Conservation (phyloP, 2,113 vertebrate species). For the Aegithalos caudatus region DNA sequence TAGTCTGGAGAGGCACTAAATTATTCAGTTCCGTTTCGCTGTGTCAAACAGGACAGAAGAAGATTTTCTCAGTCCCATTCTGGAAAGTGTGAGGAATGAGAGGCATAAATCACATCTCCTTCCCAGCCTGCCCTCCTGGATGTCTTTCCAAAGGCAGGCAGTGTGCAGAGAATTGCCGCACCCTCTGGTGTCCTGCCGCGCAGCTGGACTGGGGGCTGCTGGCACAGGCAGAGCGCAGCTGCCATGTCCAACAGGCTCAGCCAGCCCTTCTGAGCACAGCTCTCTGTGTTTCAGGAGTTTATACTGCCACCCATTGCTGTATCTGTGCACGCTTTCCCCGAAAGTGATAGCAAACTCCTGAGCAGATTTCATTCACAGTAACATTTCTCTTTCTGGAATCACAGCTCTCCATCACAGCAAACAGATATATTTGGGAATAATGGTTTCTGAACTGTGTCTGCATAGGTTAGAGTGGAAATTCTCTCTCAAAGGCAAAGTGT, state of each 20-base stretch:
- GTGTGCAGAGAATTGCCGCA: rapidly evolving
- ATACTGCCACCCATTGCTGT: conserved; percentile 19
- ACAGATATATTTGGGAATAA: neutral
- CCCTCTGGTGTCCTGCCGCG: rapidly evolving
- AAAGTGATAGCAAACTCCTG: neutral
- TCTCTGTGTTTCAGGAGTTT: neutral
- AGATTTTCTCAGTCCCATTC: neutral
- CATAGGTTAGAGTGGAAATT: neutral
- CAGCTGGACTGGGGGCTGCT: neutral
- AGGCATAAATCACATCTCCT: neutral
- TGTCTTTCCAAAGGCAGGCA: neutral
- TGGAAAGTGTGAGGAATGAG: neutral
- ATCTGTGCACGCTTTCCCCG: neutral
- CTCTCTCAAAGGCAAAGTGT: neutral
- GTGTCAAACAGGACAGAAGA: neutral
- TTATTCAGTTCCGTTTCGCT: neutral
- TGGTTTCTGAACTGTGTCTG: neutral
- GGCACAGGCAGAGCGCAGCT: neutral
- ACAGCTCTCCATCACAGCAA: neutral
- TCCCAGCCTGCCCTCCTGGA: neutral
- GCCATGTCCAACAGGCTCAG: neutral
- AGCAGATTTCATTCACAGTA: neutral
- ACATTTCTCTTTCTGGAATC: neutral
- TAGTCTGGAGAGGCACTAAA: neutral
- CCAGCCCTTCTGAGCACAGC: neutral